Evolutionary conservation across 2,797 vertebrate species (phyloP).

Genomic region (Artibeus lituratus): DNA sequence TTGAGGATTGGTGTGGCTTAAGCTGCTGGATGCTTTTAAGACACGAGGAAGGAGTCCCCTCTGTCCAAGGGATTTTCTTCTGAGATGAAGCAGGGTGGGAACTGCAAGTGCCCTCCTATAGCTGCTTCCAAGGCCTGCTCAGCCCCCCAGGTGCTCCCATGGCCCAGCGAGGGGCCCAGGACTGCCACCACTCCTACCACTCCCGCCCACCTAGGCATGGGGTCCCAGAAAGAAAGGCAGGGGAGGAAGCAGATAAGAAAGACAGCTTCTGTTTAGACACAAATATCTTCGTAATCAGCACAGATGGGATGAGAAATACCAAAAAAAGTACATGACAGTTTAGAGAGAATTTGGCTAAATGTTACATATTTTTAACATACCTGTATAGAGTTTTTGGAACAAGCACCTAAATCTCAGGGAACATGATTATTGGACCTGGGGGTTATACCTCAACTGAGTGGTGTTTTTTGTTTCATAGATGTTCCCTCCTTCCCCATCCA

Average conservation of each 20-base stretch:
- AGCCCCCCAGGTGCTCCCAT: background rate
- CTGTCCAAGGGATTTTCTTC: background rate
- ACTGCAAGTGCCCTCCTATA: background rate
- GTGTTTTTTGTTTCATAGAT: conserved; percentile 69
- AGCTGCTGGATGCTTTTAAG: background rate
- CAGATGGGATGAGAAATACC: conserved; percentile 87
- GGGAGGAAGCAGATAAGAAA: conserved; percentile 84
- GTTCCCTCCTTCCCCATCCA: conserved; percentile 47
- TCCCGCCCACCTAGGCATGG: conserved; percentile 64
- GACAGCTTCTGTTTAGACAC: conserved; percentile 89
- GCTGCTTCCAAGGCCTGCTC: background rate
- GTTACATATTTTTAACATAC: conserved; percentile 78
- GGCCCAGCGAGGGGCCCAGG: conserved; percentile 31
- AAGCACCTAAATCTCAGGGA: conserved; percentile 56
- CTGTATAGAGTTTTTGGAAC: conserved; percentile 76
- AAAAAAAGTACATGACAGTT: conserved; percentile 86
- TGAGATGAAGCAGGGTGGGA: background rate
- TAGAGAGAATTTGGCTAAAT: conserved; percentile 85
- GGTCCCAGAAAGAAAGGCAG: conserved; percentile 80
- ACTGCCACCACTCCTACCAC: conserved; percentile 36
- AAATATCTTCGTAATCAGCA: conserved; percentile 89
- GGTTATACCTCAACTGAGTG: conserved; percentile 64
- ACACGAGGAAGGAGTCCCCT: background rate
- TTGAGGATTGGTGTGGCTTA: background rate
- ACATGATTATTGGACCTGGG: conserved; percentile 44